Evolutionary conservation across 2,888 invertebrate genomes (phyloP).

Genomic region (Drosophila subsilvestris): DNA sequence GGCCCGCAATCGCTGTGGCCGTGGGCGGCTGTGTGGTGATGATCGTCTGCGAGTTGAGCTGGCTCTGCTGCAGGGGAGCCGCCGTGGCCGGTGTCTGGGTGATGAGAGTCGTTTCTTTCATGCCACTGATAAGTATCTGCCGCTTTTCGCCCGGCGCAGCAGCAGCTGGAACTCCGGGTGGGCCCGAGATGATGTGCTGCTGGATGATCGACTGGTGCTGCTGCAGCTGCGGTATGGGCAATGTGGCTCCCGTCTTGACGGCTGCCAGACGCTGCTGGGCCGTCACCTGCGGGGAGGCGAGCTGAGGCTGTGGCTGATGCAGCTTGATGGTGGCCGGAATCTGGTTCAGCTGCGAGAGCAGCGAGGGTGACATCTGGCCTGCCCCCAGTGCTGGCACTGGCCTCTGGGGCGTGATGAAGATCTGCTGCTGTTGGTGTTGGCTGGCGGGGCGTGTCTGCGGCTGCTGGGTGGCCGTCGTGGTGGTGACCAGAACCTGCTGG

Average conservation of each 20-base stretch:
- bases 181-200: constrained; percentile 82
- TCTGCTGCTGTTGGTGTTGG: constrained; percentile 56
- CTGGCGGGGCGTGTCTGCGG: constrained; percentile 52
- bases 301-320: constrained; percentile 82
- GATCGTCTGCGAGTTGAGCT: constrained; percentile 81
- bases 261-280: constrained; percentile 57
- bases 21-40: constrained; percentile 77
- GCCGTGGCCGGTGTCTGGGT: constrained; percentile 72
- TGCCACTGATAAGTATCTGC: constrained; percentile 77
- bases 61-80: constrained; percentile 73
- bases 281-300: constrained; percentile 39
- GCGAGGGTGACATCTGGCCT: constrained; percentile 84
- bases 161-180: constrained; percentile 23
- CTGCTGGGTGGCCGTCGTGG: constrained; percentile 59
- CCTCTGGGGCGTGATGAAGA: constrained; percentile 65
- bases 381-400: constrained; percentile 83
- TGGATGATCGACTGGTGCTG: constrained; percentile 83
- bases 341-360: constrained; percentile 82
- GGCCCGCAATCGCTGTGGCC: constrained; percentile 21
- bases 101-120: constrained; percentile 80
- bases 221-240: constrained; percentile 86
- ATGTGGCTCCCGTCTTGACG: constrained; percentile 72
- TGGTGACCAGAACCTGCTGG: constrained; percentile 87
- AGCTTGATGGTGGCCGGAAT: constrained; percentile 84
- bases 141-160: constrained; percentile 69